These are phyloP conservation scores for Epizoanthus fatuus DNA, from an alignment of 92 coral and sea anemone genomes.

Conservation along the genomic window DNA sequence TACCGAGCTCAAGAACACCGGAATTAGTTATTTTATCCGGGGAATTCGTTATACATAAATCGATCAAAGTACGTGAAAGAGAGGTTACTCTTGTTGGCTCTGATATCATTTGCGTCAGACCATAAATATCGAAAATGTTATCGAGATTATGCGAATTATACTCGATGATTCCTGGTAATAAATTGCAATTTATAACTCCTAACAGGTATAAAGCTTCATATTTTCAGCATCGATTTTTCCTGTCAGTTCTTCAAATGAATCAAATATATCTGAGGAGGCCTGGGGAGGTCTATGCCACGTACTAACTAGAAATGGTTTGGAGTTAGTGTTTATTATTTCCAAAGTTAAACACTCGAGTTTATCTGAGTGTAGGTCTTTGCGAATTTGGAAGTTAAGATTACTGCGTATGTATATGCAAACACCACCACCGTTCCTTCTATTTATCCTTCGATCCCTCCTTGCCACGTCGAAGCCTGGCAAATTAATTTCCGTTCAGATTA, in stretches of 20 bases:
- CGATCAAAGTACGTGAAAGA: not conserved
- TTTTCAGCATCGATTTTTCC: conserved; percentile 70
- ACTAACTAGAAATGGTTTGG: conserved; percentile 69
- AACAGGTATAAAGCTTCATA: conserved; percentile 56
- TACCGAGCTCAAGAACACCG: no score
- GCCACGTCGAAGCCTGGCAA: conserved; percentile 50
- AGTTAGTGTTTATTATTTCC: conserved; percentile 66
- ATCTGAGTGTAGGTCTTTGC: conserved; percentile 41
- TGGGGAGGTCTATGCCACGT: conserved; percentile 81
- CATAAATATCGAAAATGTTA: no score
- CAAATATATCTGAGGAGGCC: conserved; percentile 58
- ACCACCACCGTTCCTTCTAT: conserved; percentile 54
- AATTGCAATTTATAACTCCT: conserved; percentile 56
- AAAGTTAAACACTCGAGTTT: conserved; percentile 60
- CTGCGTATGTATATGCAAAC: conserved; percentile 48
- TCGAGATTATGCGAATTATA: no score
- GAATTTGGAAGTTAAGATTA: conserved; percentile 34
- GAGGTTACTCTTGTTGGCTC: no score
- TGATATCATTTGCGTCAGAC: no score
- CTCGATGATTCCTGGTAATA: no score
- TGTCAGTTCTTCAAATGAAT: conserved; percentile 50
- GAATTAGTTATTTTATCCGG: no score
- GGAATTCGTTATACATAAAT: no score
- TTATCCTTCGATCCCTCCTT: conserved; percentile 53
- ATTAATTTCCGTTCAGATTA: conserved; percentile 49